Conservation (phyloP, 2,113 vertebrate genomes). For the Oostethus manadensis region DNA sequence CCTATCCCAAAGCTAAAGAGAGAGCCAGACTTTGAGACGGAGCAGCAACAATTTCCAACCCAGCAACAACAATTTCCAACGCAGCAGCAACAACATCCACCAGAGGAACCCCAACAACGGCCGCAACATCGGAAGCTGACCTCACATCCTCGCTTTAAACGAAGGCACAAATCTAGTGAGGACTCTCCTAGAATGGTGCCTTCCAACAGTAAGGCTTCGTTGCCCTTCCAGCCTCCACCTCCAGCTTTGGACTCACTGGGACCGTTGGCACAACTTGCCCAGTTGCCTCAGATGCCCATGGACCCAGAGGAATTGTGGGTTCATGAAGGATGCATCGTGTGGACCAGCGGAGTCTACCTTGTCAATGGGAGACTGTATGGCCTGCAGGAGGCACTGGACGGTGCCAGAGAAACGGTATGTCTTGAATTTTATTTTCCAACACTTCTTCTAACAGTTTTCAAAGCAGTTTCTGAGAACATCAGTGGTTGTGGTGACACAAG, state of each 20-base stretch:
- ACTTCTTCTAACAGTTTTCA: neutral
- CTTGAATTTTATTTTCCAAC: neutral
- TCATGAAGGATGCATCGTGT: slow-evolving; percentile 94
- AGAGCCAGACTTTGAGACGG: slow-evolving; percentile 51
- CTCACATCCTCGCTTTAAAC: slow-evolving; percentile 91
- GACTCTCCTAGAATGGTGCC: slow-evolving; percentile 83
- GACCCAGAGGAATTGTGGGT: slow-evolving; percentile 99
- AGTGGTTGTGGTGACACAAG: neutral
- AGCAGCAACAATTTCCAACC: slow-evolving; percentile 32
- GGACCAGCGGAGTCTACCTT: slow-evolving; percentile 97
- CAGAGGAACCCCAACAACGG: slow-evolving; percentile 74
- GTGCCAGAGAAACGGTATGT: slow-evolving; percentile 88
- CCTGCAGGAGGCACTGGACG: slow-evolving; percentile 96
- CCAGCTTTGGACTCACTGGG: slow-evolving; percentile 80
- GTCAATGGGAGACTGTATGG: slow-evolving; percentile 95
- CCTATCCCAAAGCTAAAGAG: slow-evolving; percentile 55
- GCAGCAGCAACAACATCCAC: slow-evolving; percentile 55
- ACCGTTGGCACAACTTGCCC: slow-evolving; percentile 86
- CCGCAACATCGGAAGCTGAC: slow-evolving; percentile 85
- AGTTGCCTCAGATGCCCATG: slow-evolving; percentile 97
- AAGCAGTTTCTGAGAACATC: neutral
- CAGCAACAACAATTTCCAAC: slow-evolving; percentile 42
- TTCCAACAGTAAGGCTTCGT: slow-evolving; percentile 81
- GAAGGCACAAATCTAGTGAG: slow-evolving; percentile 92
- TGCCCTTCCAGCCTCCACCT: slow-evolving; percentile 81